Percentiles rank a stretch among this genome's conserved stretches.
phyloP scores from a whole-genome alignment of 1,140 invertebrate species.

The Telenomus remus region DNA sequence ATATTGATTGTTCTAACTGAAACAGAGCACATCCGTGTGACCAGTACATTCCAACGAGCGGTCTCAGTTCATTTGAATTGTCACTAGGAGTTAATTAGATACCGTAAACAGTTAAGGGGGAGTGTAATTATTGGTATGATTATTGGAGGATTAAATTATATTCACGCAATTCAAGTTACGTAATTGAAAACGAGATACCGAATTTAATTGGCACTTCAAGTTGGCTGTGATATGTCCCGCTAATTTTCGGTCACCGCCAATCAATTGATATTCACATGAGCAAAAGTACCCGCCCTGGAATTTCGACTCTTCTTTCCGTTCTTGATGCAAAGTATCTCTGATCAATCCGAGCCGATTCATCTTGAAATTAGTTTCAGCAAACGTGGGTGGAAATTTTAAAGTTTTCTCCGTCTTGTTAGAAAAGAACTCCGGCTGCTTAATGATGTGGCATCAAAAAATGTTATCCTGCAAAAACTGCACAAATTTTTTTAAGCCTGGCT shows the following conservation, averaged over 20 bases:
- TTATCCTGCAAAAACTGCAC: neutral
- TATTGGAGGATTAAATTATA: too few species aligned
- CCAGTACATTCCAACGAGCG: too few species aligned
- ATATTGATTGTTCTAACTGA: too few species aligned
- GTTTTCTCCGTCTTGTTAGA: constrained; percentile 4
- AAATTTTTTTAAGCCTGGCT: neutral
- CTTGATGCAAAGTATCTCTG: neutral
- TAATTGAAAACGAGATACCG: too few species aligned
- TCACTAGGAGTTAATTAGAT: too few species aligned
- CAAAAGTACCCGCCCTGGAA: neutral
- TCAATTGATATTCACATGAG: neutral
- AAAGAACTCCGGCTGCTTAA: constrained; percentile 12
- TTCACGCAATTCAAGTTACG: too few species aligned
- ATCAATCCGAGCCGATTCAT: constrained; percentile 6
- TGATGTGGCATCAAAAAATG: constrained; percentile 11
- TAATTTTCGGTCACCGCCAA: neutral
- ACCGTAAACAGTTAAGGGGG: too few species aligned
- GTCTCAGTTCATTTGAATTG: too few species aligned
- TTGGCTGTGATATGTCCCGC: too few species aligned
- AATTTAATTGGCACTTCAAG: too few species aligned
- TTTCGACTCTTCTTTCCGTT: neutral
- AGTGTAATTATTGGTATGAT: too few species aligned
- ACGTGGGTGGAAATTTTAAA: constrained; percentile 9
- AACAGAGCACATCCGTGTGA: too few species aligned
- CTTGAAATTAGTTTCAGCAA: constrained; percentile 5